These are phyloP conservation scores for Fabriciana adippe DNA, from an alignment of 2,888 invertebrate genomes.

Conservation along the genomic window DNA sequence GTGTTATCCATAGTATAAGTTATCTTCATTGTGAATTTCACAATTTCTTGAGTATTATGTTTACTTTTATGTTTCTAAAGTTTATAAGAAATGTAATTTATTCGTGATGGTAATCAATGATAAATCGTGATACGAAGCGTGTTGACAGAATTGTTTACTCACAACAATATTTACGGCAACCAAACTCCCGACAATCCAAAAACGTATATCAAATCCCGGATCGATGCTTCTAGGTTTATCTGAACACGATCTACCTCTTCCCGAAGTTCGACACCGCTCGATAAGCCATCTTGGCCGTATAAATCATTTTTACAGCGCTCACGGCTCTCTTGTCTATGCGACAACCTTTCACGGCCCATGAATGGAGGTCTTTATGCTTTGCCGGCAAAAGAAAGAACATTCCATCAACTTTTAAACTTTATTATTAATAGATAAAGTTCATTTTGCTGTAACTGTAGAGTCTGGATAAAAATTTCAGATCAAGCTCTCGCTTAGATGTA, in stretches of 20 bases:
- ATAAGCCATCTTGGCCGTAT: constrained; percentile 68
- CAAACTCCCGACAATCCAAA: constrained; percentile 26
- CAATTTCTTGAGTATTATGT: too few relatives aligned
- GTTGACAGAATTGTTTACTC: constrained; percentile 36
- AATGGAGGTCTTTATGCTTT: constrained; percentile 70
- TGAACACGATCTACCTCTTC: constrained; percentile 61
- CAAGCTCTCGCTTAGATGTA: constrained; percentile 59
- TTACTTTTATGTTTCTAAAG: background rate
- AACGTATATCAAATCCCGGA: constrained; percentile 36
- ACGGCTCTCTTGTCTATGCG: constrained; percentile 66
- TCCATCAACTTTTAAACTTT: constrained; percentile 24
- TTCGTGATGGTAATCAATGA: constrained; percentile 32
- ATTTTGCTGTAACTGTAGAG: constrained; percentile 40
- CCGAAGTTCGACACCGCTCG: constrained; percentile 65
- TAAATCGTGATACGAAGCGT: constrained; percentile 29
- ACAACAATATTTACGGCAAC: constrained; percentile 32
- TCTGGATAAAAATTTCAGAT: constrained; percentile 40
- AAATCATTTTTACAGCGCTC: constrained; percentile 75
- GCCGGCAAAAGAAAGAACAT: constrained; percentile 52
- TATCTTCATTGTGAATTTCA: too few relatives aligned
- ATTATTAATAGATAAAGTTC: constrained; percentile 39
- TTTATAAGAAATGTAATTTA: constrained; percentile 21
- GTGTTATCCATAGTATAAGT: too few relatives aligned
- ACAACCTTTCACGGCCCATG: constrained; percentile 71
- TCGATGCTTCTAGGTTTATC: constrained; percentile 50